phyloP scores from a whole-genome alignment of 2,797 vertebrate species.

The Sebastes diploproa region DNA sequence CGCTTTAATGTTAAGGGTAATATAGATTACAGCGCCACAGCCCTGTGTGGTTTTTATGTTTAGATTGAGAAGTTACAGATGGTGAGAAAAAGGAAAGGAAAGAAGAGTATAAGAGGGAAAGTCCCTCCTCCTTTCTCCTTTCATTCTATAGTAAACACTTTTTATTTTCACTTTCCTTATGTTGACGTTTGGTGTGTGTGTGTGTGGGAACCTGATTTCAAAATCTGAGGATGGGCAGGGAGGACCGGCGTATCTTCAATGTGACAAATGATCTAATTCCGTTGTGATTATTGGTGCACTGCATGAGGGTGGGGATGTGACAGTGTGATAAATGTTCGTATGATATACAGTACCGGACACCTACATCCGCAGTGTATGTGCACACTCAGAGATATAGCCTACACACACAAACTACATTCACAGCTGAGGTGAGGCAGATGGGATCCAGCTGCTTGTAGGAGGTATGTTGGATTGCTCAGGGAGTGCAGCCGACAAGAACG shows the following conservation, averaged over 20 bases:
- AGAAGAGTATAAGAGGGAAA: not conserved
- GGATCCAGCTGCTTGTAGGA: constrained; percentile 49
- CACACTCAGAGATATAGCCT: not conserved
- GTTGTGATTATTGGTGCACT: constrained; percentile 4
- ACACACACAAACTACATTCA: not conserved
- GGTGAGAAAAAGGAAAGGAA: not conserved
- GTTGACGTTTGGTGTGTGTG: not conserved
- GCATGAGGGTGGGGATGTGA: constrained; percentile 25
- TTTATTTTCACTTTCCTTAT: not conserved
- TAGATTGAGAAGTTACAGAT: constrained; percentile 11
- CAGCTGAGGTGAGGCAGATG: constrained; percentile 49
- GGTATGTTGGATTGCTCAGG: constrained; percentile 18
- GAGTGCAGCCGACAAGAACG: not conserved
- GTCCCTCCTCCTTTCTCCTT: not conserved
- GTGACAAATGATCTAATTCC: constrained; percentile 35
- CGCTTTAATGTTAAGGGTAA: constrained; percentile 9
- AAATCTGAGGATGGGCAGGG: not conserved
- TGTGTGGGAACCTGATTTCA: not conserved
- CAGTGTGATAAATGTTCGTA: constrained; percentile 32
- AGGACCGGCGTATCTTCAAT: constrained; percentile 5
- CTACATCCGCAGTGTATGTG: not conserved
- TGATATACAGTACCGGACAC: not conserved
- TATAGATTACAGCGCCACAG: not conserved
- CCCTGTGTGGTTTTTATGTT: constrained; percentile 12
- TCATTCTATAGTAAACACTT: constrained; percentile 15